Evolutionary conservation across 2,113 vertebrate genomes (phyloP), one percentile per base, ranked within the genome.

Genomic region (Greenwoodochromis staneri): DNA sequence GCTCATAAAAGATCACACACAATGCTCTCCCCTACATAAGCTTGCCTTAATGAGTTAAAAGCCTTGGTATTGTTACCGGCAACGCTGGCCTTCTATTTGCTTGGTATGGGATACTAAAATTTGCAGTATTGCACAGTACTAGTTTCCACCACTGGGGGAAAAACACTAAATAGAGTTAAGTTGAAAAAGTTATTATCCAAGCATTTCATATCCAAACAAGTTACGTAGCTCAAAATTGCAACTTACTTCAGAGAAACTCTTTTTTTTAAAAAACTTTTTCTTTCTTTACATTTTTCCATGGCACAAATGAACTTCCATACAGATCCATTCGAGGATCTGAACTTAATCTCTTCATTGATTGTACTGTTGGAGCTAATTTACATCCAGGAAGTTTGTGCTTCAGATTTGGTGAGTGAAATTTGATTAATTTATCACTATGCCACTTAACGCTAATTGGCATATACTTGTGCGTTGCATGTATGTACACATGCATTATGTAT

Each of bases 51-150:
- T 66, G 13, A 66, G 3, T 66, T 38, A 59, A 66, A 38, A 66
- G 19, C 34, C 17, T 66, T 36, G 34, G 61, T 38, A 66, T 13
- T 66, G 61, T 36, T 66, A 66, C 19, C 3, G 0, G 0, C 61
- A 66, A 66, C 2, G 2, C 19, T 38, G 61, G 6, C 7, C 34
- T 34, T 66, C 10, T 38, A 69, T 69, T 38, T 69, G 7, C 19
- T 69, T 69, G 34, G 34, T 0, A 40, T 38, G 19, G 17, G 19
- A 40, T 69, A 34, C 59, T 21, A 38, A 40, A 38, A 38, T 21
- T 40, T 40, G 34, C 63, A 69, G 63, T 69, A 21, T 69, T 63
- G 59, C 6, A 63, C 29, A 63, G 6, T 61, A 61, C 29, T 61
- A 61, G 59, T 63, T 63, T 63, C 59, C 6, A 63, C 16, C 59